phyloP scores from a whole-genome alignment of 2,113 vertebrate species.

The Anolis carolinensis region DNA sequence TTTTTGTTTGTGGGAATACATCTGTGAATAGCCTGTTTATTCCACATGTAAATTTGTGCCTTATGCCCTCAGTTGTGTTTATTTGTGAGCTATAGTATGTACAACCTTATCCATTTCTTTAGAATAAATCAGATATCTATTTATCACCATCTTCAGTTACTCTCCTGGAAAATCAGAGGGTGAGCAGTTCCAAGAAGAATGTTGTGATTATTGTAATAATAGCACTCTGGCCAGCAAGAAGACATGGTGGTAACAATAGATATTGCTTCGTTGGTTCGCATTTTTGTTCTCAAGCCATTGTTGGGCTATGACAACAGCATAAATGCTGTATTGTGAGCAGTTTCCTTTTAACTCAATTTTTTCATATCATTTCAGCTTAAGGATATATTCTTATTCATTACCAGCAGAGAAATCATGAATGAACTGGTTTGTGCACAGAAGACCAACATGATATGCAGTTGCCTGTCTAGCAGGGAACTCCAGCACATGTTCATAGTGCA shows the following conservation, averaged over 20 bases:
- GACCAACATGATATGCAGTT: neutral
- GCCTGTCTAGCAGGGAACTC: constrained; percentile 50
- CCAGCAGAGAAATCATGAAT: constrained; percentile 61
- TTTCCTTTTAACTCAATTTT: constrained; percentile 38
- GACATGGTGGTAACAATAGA: constrained; percentile 49
- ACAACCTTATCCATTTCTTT: constrained; percentile 66
- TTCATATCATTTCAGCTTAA: constrained; percentile 51
- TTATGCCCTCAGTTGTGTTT: constrained; percentile 97
- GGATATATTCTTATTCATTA: constrained; percentile 43
- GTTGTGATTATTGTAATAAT: constrained; percentile 80
- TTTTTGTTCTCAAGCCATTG: constrained; percentile 73
- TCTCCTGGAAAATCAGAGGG: constrained; percentile 68
- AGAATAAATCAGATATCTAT: constrained; percentile 80
- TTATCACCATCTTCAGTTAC: constrained; percentile 62
- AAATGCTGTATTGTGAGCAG: constrained; percentile 72
- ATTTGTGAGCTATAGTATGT: constrained; percentile 87
- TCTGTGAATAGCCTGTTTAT: constrained; percentile 91
- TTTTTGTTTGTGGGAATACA: constrained; percentile 76
- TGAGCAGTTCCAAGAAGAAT: constrained; percentile 78
- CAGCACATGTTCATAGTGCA: constrained; percentile 4
- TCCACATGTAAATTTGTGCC: constrained; percentile 99
- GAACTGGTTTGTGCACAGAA: constrained; percentile 48
- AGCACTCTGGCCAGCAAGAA: constrained; percentile 72
- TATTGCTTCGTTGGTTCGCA: constrained; percentile 82
- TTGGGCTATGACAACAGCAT: constrained; percentile 73